Conservation (phyloP, 2,888 invertebrate genomes). For the Acanthosoma haemorrhoidale region DNA sequence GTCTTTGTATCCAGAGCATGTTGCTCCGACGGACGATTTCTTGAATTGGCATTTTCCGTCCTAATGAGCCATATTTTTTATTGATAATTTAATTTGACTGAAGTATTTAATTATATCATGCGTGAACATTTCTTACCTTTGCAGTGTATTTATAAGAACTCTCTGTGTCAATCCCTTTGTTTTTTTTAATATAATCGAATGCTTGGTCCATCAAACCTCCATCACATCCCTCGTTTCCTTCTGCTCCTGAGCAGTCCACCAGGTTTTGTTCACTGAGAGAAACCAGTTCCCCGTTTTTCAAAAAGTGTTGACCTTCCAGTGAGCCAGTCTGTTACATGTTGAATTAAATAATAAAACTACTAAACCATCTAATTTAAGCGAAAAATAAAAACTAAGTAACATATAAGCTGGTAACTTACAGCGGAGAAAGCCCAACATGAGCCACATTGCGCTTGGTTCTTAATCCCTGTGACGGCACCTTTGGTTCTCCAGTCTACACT, state of each 20-base stretch:
- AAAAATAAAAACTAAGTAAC: not conserved
- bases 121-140: no score
- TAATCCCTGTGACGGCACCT: constrained; percentile 81
- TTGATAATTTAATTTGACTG: not conserved
- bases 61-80: not conserved
- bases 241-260: constrained; percentile 75
- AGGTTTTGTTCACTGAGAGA: constrained; percentile 89
- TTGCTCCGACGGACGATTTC: constrained; percentile 63
- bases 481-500: constrained; percentile 76
- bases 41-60: constrained; percentile 52
- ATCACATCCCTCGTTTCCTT: constrained; percentile 84
- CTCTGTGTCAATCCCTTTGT: constrained; percentile 85
- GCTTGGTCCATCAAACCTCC: constrained; percentile 80
- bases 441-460: constrained; percentile 75
- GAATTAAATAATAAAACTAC: not conserved
- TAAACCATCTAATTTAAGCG: not conserved
- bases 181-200: constrained; percentile 76
- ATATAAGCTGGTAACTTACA: constrained; percentile 55
- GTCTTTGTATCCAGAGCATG: constrained; percentile 73
- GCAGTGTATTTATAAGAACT: constrained; percentile 78
- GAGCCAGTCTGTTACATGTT: constrained; percentile 82
- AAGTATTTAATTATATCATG: no score
- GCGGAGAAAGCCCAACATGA: constrained; percentile 85
- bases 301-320: constrained; percentile 84
- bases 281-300: constrained; percentile 65